A percentile compares a stretch with the other conserved stretches of the same genome.
Conservation (phyloP, 2,888 invertebrate species). For the Stomorhina lunata region DNA sequence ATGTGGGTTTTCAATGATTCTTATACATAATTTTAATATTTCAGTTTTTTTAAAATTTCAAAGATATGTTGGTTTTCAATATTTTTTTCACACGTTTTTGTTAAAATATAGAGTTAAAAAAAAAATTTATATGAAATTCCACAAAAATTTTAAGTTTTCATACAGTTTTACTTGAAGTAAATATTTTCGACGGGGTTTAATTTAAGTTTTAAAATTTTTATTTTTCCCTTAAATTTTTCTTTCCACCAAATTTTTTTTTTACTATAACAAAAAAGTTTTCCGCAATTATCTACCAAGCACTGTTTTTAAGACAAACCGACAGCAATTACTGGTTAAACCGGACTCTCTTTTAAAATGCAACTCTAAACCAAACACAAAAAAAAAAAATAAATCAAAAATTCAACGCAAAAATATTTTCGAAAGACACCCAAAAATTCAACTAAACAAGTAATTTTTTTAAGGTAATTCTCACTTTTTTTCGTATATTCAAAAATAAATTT, state of each 20-base stretch:
- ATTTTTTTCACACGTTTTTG: no score
- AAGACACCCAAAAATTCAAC: slow-evolving; percentile 37
- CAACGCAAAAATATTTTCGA: background rate
- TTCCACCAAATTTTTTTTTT: background rate
- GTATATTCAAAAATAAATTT: no score
- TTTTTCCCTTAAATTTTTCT: background rate
- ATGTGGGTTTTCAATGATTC: no score
- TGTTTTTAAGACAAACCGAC: slow-evolving; percentile 48
- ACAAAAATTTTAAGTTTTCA: background rate
- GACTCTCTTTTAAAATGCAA: slow-evolving; percentile 52
- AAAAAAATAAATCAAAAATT: background rate
- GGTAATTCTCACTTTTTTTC: no score
- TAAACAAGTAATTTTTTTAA: background rate
- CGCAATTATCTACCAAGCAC: slow-evolving; percentile 56
- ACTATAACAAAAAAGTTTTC: slow-evolving; percentile 7
- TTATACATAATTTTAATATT: no score
- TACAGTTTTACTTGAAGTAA: no score
- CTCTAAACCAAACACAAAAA: slow-evolving; percentile 18
- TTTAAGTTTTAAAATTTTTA: background rate
- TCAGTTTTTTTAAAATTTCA: no score
- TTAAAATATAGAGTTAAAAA: no score
- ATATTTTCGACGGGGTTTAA: no score
- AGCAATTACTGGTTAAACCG: slow-evolving; percentile 52
- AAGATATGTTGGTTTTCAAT: no score
- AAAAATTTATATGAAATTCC: no score